Base-by-base conservation (phyloP, 2,113 vertebrate species). In the Neolamprologus falcicula region DNA sequence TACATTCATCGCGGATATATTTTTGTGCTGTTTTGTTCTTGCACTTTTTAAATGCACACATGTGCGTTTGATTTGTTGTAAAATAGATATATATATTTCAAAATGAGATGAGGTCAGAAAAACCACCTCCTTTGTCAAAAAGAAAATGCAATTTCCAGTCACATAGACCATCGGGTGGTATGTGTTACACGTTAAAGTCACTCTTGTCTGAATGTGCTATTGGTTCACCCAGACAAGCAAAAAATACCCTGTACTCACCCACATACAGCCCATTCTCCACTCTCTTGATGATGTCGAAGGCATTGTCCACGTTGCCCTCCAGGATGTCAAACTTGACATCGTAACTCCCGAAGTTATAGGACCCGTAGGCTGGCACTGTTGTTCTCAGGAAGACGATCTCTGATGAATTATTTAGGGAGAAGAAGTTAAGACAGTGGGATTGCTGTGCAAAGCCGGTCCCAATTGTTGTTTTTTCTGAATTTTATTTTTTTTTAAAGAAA, bases 311-410 rank as follows among this genome's bases (percentile, higher is more conserved):
- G 80, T 99, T 99, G 83, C 99, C 99, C 59, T 98, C 98, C 9
- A 97, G 97, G 83, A 99, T 99, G 94, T 98, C 97, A 82, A 99
- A 99, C 95, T 98, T 96, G 93, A 99, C 98, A 87, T 99, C 98
- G 2, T 96, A 93, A 89, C 97, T 97, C 86, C 97, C 97, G 2
- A 97, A 66, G 82, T 97, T 97, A 93, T 96, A 96, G 89, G 94
- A 89, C 0, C 97, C 93, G 8, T 97, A 96, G 0, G 96, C 95
- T 2, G 97, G 97, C 3, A 97, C 97, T 52, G 97, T 94, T 52
- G 98, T 98, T 90, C 98, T 98, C 89, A 99, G 96, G 83, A 99
- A 99, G 91, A 99, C 97, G 61, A 99, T 98, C 94, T 99, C 99
- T 99, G 97, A 16, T 99, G 97, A 14, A 93, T 90, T 82, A 95